These are phyloP conservation scores for Sarcophaga rosellei DNA, from an alignment of 2,888 invertebrate species.

Conservation along the genomic window DNA sequence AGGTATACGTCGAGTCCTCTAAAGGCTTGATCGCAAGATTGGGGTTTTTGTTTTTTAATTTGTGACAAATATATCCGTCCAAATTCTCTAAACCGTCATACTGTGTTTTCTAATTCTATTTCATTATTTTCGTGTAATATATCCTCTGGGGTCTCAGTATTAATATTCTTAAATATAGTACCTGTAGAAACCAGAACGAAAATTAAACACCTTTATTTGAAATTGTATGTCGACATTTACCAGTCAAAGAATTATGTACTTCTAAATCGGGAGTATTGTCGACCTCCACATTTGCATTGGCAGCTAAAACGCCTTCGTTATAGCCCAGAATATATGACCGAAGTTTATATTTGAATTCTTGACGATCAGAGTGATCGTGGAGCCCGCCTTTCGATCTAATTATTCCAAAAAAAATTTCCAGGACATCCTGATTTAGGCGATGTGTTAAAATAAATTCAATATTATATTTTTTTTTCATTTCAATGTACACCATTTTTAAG, in stretches of 20 bases:
- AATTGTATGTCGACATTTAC: neutral
- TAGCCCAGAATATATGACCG: too few species aligned
- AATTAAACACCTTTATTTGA: neutral
- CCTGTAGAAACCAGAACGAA: conserved; percentile 9
- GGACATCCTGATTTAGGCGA: too few species aligned
- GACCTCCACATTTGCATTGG: neutral
- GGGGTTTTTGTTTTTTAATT: too few species aligned
- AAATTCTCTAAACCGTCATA: conserved; percentile 12
- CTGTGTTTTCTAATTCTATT: neutral
- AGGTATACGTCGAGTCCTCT: too few species aligned
- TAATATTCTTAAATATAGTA: conserved; percentile 6
- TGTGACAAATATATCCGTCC: neutral
- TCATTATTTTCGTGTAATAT: conserved; percentile 4
- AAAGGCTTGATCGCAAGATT: too few species aligned
- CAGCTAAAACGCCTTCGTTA: neutral
- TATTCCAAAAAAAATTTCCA: too few species aligned
- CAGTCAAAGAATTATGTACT: neutral
- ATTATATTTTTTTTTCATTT: too few species aligned
- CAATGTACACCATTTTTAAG: too few species aligned
- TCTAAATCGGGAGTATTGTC: conserved; percentile 17
- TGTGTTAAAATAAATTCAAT: too few species aligned
- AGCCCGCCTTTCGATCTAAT: too few species aligned
- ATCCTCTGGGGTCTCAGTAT: neutral
- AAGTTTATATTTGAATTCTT: too few species aligned
- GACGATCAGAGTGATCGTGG: too few species aligned